Base-by-base conservation (phyloP, 2,797 vertebrate species). In the Australoheros facetus region DNA sequence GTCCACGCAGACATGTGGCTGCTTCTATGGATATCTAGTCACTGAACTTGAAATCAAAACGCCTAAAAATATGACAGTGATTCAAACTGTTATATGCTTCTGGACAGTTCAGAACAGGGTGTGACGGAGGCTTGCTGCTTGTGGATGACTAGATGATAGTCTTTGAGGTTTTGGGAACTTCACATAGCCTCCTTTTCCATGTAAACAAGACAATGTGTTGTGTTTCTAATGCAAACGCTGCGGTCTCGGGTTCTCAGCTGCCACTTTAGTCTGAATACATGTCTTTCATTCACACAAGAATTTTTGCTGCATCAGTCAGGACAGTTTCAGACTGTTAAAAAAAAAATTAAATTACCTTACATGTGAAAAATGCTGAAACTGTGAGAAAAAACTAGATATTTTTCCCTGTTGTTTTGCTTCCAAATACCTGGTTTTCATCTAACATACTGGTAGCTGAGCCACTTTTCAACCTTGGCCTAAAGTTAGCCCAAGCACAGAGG, bases 211-310 rank as follows among this genome's bases (percentile, higher is more conserved):
- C 51, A 34, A 53, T 83, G 77, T 88, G 45, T 23, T 78, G 19
- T 90, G 78, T 89, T 91, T 85, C 72, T 71, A 77, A n/a, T 59
- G 80, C 79, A 87, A 92, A 92, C 57, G 75, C 45, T 56, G 37
- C 19, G 7, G 39, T 73, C 23, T 69, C 9, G 9, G 55, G 5
- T 42, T 73, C 37, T 53, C 62, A 32, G 48, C 17, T 51, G 64
- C 37, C 37, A 34, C 54, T 78, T 69, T 28, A 76, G 13, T 59
- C 75, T 66, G 26, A 85, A 51, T 58, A 3, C 34, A 56, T 6
- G 0, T 16, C 12, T 54, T 76, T 79, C 54, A 62, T 17, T 79
- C 54, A 75, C 74, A 81, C 12, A 23, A 54, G 55, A 26, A 3
- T 45, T 80, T 48, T 59, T 57, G 10, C 59, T 32, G 8, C 0